Conservation (phyloP, 2,797 vertebrate species). For the Spinibarbus caldwelli region DNA sequence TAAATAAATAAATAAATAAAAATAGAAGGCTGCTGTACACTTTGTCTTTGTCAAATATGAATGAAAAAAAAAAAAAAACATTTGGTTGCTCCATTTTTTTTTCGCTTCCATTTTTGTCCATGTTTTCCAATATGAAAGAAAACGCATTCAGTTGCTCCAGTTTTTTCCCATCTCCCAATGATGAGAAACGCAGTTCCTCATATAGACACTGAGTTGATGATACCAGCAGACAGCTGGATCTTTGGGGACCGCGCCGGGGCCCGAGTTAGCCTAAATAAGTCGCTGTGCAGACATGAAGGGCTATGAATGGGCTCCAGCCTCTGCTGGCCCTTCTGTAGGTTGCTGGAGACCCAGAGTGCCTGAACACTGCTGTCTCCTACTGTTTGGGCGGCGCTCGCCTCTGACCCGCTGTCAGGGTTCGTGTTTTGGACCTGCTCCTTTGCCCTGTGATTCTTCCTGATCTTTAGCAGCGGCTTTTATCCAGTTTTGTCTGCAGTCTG, state of each 20-base stretch:
- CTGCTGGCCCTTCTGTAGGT: conserved; percentile 15
- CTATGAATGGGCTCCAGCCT: background rate
- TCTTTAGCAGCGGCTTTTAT: conserved; percentile 25
- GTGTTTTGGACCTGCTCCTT: background rate
- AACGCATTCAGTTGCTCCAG: background rate
- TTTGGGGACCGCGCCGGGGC: conserved; percentile 27
- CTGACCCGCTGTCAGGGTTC: background rate
- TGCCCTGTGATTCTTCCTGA: background rate
- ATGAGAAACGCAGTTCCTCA: conserved; percentile 20
- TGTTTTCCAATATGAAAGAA: background rate
- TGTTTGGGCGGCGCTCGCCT: background rate
- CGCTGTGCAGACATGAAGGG: conserved; percentile 40
- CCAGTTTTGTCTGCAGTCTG: background rate
- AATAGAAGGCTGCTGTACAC: conserved; percentile 43
- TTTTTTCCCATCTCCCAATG: background rate
- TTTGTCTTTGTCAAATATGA: conserved; percentile 46
- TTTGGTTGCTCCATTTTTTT: conserved; percentile 11
- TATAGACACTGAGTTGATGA: conserved; percentile 36
- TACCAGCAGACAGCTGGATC: conserved; percentile 36
- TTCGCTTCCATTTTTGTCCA: background rate
- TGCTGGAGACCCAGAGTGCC: conserved; percentile 14
- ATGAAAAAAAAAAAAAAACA: background rate
- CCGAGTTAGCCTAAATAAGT: conserved; percentile 44
- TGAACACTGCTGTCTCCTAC: background rate
- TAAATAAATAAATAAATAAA: conserved; percentile 42